Evolutionary conservation across 2,888 invertebrate species (phyloP).

Genomic region (Lottia scabra): DNA sequence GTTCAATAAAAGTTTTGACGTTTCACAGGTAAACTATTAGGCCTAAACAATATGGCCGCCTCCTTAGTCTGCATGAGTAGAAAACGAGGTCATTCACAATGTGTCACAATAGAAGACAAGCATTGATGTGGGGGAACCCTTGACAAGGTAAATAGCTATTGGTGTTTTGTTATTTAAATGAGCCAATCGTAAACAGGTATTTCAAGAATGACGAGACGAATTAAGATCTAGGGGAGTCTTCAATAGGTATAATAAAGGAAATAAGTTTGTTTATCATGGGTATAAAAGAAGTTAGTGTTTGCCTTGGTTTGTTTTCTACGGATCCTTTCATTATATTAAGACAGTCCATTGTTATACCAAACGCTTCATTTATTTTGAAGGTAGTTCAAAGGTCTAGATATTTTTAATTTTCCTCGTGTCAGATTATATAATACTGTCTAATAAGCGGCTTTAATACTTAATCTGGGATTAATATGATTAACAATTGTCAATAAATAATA

Average conservation of each 20-base stretch:
- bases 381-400: no score
- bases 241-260: no score
- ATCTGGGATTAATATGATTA: no score
- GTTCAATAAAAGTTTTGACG: no score
- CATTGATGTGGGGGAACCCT: neutral
- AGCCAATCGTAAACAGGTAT: neutral
- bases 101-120: neutral
- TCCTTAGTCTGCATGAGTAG: neutral
- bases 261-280: no score
- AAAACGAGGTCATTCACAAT: neutral
- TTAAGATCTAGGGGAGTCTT: no score
- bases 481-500: no score
- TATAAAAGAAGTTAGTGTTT: neutral
- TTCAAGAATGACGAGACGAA: neutral
- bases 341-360: neutral
- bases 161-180: constrained; percentile 1
- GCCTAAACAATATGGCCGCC: neutral
- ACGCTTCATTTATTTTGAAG: neutral
- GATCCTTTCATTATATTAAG: neutral
- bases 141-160: neutral
- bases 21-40: no score
- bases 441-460: no score
- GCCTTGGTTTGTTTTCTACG: neutral
- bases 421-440: no score
- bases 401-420: no score